Percentiles rank a stretch among this genome's conserved stretches.
Evolutionary conservation across 2,888 invertebrate species (phyloP).

Genomic region (Acanthosepion lycidas): DNA sequence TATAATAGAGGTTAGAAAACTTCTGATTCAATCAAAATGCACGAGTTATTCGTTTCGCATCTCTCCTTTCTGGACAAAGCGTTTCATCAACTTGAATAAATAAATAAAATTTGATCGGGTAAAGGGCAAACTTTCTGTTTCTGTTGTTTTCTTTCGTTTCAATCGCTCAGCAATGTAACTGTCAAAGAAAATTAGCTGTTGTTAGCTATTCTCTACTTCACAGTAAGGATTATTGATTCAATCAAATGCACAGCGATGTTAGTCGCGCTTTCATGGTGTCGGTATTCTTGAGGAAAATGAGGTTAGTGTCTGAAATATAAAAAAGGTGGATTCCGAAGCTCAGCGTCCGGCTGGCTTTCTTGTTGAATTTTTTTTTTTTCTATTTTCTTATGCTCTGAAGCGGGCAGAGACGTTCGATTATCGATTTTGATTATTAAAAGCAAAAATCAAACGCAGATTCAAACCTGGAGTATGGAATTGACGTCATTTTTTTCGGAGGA

Average conservation of each 20-base stretch:
- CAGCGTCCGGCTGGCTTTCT: neutral
- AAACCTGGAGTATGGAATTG: too few relatives aligned
- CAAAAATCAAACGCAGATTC: too few relatives aligned
- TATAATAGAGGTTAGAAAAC: too few relatives aligned
- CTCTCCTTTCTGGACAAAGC: neutral
- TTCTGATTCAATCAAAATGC: neutral
- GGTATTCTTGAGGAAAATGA: neutral
- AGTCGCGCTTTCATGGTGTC: neutral
- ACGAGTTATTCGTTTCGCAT: neutral
- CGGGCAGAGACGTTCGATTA: too few relatives aligned
- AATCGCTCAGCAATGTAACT: neutral
- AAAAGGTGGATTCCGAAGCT: neutral
- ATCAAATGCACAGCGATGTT: neutral
- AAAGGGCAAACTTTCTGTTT: neutral
- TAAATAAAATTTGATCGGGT: neutral
- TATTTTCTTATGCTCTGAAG: too few relatives aligned
- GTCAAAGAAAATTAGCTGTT: slow-evolving; percentile 16
- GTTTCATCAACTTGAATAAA: neutral
- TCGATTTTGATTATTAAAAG: too few relatives aligned
- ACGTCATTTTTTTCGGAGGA: too few relatives aligned
- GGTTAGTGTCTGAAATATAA: neutral
- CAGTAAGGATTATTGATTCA: neutral
- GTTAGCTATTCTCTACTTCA: neutral
- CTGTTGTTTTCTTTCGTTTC: neutral
- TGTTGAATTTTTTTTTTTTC: too few relatives aligned